phyloP scores from a whole-genome alignment of 53 echinoderm and acorn worm genomes.

The Apostichopus leukothele region DNA sequence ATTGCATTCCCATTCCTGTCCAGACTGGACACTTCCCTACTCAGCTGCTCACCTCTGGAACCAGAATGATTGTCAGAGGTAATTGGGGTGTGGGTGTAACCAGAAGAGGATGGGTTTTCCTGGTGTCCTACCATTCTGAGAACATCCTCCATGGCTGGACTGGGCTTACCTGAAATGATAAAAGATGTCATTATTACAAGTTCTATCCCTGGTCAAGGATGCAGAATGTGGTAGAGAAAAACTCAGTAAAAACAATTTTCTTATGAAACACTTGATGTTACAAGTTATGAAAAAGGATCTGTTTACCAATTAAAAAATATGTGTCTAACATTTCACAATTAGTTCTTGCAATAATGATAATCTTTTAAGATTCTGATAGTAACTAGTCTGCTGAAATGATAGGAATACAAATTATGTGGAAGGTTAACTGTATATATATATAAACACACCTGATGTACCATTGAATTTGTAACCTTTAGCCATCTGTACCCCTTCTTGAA shows the following conservation, averaged over 20 bases:
- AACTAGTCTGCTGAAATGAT: too few species aligned
- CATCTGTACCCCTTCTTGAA: too few species aligned
- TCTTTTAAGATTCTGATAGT: too few species aligned
- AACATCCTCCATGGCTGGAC: slow-evolving; percentile 86
- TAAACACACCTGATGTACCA: not conserved
- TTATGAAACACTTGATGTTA: too few species aligned
- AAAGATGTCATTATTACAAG: not conserved
- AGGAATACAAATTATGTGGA: too few species aligned
- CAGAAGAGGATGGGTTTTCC: not conserved
- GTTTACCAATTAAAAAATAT: not conserved
- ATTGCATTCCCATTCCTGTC: slow-evolving; percentile 69
- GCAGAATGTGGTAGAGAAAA: too few species aligned
- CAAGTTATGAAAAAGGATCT: not conserved
- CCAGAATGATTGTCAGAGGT: not conserved
- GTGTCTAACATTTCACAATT: not conserved
- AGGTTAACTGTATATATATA: not conserved
- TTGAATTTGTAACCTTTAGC: slow-evolving; percentile 60
- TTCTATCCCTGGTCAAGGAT: not conserved
- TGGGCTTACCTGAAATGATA: slow-evolving; percentile 22
- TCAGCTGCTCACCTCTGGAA: not conserved
- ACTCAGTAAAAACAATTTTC: too few species aligned
- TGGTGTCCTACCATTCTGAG: slow-evolving; percentile 72
- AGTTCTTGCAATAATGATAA: too few species aligned
- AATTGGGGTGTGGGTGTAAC: not conserved
- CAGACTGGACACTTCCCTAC: slow-evolving; percentile 12